Evolutionary conservation across 2,113 vertebrate species (phyloP).

Genomic region (Lates calcarifer): DNA sequence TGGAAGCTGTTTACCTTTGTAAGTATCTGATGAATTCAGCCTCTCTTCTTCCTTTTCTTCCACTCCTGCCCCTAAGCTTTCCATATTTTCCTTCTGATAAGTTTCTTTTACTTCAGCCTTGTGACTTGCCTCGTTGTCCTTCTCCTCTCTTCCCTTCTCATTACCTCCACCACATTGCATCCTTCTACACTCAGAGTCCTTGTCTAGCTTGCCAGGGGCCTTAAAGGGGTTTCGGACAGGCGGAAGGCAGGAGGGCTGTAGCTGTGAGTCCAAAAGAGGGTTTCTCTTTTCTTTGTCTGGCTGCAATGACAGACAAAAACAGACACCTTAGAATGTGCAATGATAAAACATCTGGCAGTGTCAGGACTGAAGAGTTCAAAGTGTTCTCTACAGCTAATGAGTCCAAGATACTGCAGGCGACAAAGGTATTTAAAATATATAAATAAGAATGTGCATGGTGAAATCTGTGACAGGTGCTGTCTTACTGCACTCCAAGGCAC

Average conservation of each 20-base stretch:
- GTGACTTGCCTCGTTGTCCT: slow-evolving; percentile 8
- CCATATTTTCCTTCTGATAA: slow-evolving; percentile 30
- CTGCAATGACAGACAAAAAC: slow-evolving; percentile 74
- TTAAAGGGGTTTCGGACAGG: slow-evolving; percentile 91
- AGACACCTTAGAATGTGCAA: background rate
- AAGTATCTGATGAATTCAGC: slow-evolving; percentile 32
- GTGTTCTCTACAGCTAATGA: background rate
- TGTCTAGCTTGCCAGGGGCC: slow-evolving; percentile 77
- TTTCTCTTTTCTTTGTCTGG: slow-evolving; percentile 72
- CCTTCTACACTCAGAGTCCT: slow-evolving; percentile 78
- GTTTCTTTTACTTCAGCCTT: slow-evolving; percentile 20
- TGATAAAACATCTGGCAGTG: background rate
- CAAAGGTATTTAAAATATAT: background rate
- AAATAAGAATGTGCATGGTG: background rate
- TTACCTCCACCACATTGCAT: slow-evolving; percentile 37
- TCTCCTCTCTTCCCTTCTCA: slow-evolving; percentile 4
- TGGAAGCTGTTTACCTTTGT: slow-evolving; percentile 69
- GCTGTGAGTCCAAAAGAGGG: slow-evolving; percentile 48
- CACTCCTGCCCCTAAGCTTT: slow-evolving; percentile 5
- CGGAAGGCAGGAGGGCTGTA: slow-evolving; percentile 56
- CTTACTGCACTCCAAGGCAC: slow-evolving; percentile 89
- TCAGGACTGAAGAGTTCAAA: too few species aligned
- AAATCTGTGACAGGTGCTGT: background rate
- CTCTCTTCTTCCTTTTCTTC: slow-evolving; percentile 36
- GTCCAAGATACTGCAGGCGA: background rate